Base-by-base conservation (phyloP, 2,888 invertebrate species). In the Xestia sexstrigata region DNA sequence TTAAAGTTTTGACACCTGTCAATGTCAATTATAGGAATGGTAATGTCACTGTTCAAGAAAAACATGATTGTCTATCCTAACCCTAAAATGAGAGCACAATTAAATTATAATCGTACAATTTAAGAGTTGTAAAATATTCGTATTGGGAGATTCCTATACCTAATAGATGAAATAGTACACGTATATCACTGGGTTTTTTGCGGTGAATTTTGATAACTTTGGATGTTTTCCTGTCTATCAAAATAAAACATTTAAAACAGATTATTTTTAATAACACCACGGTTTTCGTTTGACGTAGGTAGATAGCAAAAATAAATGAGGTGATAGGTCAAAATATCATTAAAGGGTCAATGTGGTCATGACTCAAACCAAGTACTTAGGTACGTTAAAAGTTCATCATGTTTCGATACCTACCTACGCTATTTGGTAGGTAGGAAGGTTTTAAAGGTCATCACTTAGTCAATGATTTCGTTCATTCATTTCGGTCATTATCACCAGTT, bases 311-410 rank as follows among this genome's bases (percentile, higher is more conserved):
- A 35, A 17, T 26, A 13, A 35, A 62, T 23, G 8, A 39, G 55
- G 26, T n/a, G 70, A 78, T 52, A 63, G 42, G 35, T 71, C 55
- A 58, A 63, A 30, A 39, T 35, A 62, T 47, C 20, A 62, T 17
- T 30, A n/a, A 1, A 60, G 45, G 52, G 26, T 58, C 70, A 79
- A 9, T 26, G 15, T 35, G 35, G 62, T 70, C 55, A 79, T 49
- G 35, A 35, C 35, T 35, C 35, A 35, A 35, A 3, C n/a, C n/a
- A n/a, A n/a, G n/a, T n/a, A n/a, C n/a, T n/a, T 35, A 35, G 35
- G 69, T 69, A 49, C 52, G 23, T 45, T 23, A 20, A 49, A 71
- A 71, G 15, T 52, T 69, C 23, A 68, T 35, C 20, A 65, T 47
- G 30, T 72, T 52, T 63, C 45, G 30, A 76, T 69, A 42, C 42